These are phyloP conservation scores for Isichthys henryi DNA, from an alignment of 2,113 vertebrate species.

Conservation along the genomic window DNA sequence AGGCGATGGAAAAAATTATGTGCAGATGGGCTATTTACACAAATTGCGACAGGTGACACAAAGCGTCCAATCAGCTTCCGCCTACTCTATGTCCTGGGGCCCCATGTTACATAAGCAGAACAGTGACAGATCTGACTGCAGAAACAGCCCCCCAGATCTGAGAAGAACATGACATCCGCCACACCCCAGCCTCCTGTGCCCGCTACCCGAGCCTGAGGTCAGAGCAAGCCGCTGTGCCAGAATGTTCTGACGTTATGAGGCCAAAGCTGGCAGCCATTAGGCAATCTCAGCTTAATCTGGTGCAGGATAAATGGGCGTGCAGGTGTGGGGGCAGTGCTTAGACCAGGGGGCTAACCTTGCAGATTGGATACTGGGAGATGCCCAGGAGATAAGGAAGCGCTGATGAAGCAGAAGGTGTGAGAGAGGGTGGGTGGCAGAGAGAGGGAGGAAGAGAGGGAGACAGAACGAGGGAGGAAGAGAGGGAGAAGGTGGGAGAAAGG, in stretches of 20 bases:
- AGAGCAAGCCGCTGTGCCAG: neutral
- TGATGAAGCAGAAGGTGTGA: neutral
- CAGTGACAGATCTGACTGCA: neutral
- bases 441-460: neutral
- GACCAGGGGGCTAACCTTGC: neutral
- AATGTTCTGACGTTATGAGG: neutral
- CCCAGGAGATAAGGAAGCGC: neutral
- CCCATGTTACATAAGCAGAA: neutral
- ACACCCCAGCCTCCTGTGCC: neutral
- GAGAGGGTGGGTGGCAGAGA: neutral
- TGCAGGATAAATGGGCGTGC: neutral
- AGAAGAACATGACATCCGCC: neutral
- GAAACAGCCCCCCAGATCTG: neutral
- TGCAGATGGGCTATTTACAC: neutral
- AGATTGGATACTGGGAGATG: neutral
- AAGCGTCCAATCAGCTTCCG: neutral
- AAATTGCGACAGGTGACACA: neutral
- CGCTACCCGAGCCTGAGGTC: neutral
- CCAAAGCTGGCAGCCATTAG: neutral
- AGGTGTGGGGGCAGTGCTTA: neutral
- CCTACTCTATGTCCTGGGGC: neutral
- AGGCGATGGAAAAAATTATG: neutral
- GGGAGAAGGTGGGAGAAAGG: too few relatives aligned
- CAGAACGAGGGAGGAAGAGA: too few relatives aligned
- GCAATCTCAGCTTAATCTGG: neutral